These are phyloP conservation scores for Emydura subglobosa DNA, from an alignment of 2,113 vertebrate genomes.

Conservation along the genomic window DNA sequence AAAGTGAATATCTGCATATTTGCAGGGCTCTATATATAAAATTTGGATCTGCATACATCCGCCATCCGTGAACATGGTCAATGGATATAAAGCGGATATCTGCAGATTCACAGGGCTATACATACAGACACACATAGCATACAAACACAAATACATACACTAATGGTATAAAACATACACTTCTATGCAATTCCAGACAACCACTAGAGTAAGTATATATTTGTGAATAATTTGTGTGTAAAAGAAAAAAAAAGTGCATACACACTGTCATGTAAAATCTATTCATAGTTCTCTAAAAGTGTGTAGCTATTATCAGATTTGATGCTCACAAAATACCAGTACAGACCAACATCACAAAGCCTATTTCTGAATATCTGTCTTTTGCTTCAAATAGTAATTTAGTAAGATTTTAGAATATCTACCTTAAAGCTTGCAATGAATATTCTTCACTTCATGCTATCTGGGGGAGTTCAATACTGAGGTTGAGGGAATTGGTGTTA, in stretches of 20 bases:
- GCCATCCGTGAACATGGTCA: too few species aligned
- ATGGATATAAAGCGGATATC: too few species aligned
- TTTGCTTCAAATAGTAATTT: neutral
- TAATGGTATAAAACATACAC: neutral
- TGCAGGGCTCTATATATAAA: too few species aligned
- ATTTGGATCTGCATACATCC: too few species aligned
- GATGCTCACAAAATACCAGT: neutral
- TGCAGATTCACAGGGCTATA: too few species aligned
- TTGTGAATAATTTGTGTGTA: neutral
- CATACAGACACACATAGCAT: too few species aligned
- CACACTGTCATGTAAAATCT: neutral
- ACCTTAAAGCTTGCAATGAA: conserved; percentile 25
- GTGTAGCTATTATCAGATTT: neutral
- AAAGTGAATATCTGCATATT: too few species aligned
- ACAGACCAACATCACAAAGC: neutral
- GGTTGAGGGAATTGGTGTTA: neutral
- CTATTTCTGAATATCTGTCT: neutral
- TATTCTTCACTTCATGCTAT: neutral
- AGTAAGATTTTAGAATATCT: neutral
- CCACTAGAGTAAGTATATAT: neutral
- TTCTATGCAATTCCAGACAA: conserved; percentile 40
- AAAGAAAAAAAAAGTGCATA: neutral
- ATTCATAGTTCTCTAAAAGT: neutral
- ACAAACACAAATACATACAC: neutral
- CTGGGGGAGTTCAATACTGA: conserved; percentile 31